phyloP scores from a whole-genome alignment of 2,113 vertebrate genomes.

The Cranoglanis bouderius region DNA sequence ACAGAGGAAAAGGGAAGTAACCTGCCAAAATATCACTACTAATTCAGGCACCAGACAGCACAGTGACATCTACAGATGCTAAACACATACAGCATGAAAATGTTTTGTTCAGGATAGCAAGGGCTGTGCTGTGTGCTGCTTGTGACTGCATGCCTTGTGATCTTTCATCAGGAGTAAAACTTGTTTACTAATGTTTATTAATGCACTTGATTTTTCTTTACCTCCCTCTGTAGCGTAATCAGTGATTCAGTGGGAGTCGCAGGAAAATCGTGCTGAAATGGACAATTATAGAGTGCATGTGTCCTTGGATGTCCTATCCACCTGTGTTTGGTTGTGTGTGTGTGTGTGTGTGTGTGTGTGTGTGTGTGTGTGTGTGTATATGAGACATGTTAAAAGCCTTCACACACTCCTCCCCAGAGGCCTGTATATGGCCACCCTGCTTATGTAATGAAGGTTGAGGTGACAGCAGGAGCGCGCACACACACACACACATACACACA shows the following conservation, averaged over 20 bases:
- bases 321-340: slow-evolving; percentile 1
- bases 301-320: slow-evolving; percentile 29
- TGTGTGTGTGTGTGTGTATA: slow-evolving; percentile 23
- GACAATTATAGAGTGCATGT: background rate
- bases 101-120: background rate
- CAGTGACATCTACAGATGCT: slow-evolving; percentile 27
- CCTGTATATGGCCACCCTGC: slow-evolving; percentile 36
- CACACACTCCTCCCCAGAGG: slow-evolving; percentile 22
- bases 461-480: slow-evolving; percentile 33
- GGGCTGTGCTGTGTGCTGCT: background rate
- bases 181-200: background rate
- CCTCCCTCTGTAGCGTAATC: background rate
- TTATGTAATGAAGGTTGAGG: slow-evolving; percentile 53
- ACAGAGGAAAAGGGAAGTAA: background rate
- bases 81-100: background rate
- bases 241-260: slow-evolving; percentile 11
- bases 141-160: background rate
- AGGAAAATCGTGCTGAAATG: slow-evolving; percentile 3
- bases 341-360: slow-evolving; percentile 31
- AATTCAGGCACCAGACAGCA: background rate
- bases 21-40: slow-evolving; percentile 8
- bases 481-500: slow-evolving; percentile 42
- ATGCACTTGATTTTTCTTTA: background rate
- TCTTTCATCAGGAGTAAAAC: slow-evolving; percentile 11
- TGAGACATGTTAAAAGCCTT: slow-evolving; percentile 25